Percentiles rank a stretch among this genome's conserved stretches.
These are phyloP conservation scores for Morpho achilles DNA, from an alignment of 2,888 invertebrate genomes.

Conservation along the genomic window DNA sequence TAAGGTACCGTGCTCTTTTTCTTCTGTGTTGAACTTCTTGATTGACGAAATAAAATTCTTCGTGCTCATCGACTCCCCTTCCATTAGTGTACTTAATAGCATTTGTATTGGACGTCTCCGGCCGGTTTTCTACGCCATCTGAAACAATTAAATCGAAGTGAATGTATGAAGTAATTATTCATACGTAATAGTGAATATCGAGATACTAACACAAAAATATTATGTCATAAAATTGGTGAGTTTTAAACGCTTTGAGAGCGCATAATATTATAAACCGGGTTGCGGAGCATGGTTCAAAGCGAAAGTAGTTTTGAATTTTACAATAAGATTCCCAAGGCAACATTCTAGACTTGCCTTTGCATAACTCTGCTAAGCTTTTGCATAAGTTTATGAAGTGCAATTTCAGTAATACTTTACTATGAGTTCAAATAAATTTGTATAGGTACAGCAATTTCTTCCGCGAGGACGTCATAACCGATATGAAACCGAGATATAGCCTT, in stretches of 20 bases:
- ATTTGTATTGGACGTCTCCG: slow-evolving; percentile 56
- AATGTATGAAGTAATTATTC: slow-evolving; percentile 22
- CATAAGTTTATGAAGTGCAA: background rate
- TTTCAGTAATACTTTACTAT: no score
- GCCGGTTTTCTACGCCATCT: slow-evolving; percentile 69
- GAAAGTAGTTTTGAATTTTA: slow-evolving; percentile 19
- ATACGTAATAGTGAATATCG: slow-evolving; percentile 8
- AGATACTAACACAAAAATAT: slow-evolving; percentile 18
- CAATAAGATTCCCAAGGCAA: slow-evolving; percentile 3
- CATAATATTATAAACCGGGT: slow-evolving; percentile 10
- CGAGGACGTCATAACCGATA: no score
- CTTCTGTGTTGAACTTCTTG: slow-evolving; percentile 53
- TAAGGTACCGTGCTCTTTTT: slow-evolving; percentile 58
- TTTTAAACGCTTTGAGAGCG: slow-evolving; percentile 6
- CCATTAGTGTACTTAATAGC: slow-evolving; percentile 64
- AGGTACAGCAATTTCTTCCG: no score
- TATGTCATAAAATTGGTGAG: slow-evolving; percentile 32
- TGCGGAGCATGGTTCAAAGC: slow-evolving; percentile 16
- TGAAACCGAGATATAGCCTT: no score
- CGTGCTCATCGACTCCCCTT: slow-evolving; percentile 57
- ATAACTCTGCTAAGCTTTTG: background rate
- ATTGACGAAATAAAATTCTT: slow-evolving; percentile 60
- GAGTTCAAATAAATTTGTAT: no score
- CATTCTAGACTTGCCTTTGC: slow-evolving; percentile 5
- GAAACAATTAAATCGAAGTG: slow-evolving; percentile 48